Base-by-base conservation (phyloP, 2,888 invertebrate species). In the Abscondita cerata region DNA sequence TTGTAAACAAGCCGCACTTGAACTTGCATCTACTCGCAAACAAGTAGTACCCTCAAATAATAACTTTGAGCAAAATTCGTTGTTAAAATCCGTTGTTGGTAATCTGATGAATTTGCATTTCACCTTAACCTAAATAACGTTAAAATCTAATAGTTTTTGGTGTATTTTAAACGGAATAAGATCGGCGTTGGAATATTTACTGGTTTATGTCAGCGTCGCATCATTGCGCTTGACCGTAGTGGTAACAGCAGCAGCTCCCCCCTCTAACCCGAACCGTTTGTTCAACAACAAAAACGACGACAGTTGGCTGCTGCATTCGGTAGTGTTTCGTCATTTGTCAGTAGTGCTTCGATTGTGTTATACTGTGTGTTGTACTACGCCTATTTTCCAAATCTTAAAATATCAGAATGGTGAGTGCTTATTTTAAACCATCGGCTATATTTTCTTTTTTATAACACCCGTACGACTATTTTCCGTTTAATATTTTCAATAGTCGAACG, bases 1-100 rank as follows among this genome's bases (percentile, higher is more conserved):
- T 85, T 85, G 86, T 89, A 86, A 86, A 85, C 85, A 87, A 86
- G 87, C 86, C 87, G 87, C 88, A 85, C 87, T 87, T 88, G 85
- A 83, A 84, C 70, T 81, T 84, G 84, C 83, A 82, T 82, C 82
- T 85, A 83, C 85, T 84, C 85, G 70, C 80, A 82, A 82, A 83
- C 82, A 85, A 85, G 81, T 86, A 87, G 84, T 84, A 82, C 83
- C 80, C 1, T 2, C 12, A 44, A 18, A 18, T 44, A 18, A 1
- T 1, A 15, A 18, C 16, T 44, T 44, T 44, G 16, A 11, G 18
- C 1, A 18, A 12, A 44, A 44, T 11, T 44, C 8, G 11, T 16
- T 44, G 41, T 13, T 12, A n/a, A 16, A 36, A 4, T 36, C 12
- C 16, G 41, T 12, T n/a, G 3, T 6, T 13, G 6, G 13, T 12